phyloP scores from a whole-genome alignment of 2,113 vertebrate genomes.

The Procavia capensis region DNA sequence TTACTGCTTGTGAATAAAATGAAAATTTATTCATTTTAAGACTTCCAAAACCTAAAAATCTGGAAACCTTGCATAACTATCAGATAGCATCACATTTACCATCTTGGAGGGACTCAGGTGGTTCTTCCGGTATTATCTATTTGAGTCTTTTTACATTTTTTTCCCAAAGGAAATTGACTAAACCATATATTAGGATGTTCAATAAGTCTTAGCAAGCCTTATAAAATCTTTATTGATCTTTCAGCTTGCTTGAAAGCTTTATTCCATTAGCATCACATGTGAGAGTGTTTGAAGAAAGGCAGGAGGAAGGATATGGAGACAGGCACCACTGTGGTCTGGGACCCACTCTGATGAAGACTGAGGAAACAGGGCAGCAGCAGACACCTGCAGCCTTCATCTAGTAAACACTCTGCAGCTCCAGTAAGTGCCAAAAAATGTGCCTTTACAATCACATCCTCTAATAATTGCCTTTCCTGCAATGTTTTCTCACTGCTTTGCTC shows the following conservation, averaged over 20 bases:
- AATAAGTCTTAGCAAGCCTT: not conserved
- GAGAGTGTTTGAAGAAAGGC: not conserved
- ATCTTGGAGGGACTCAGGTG: not conserved
- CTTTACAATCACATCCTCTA: not conserved
- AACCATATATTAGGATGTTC: not conserved
- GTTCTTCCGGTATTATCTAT: constrained; percentile 28
- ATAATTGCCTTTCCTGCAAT: too few relatives aligned
- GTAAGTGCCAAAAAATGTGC: not conserved
- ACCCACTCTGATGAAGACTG: not conserved
- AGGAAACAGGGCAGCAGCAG: not conserved
- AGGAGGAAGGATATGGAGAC: constrained; percentile 16
- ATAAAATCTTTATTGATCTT: constrained; percentile 42
- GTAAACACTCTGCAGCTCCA: not conserved
- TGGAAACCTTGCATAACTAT: not conserved
- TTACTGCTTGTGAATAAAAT: constrained; percentile 39
- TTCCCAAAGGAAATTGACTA: constrained; percentile 36
- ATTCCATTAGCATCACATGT: constrained; percentile 43
- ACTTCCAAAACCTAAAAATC: constrained; percentile 12
- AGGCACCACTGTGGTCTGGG: not conserved
- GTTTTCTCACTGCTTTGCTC: not conserved
- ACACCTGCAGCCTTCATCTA: not conserved
- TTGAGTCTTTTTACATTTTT: not conserved
- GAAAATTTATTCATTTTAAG: constrained; percentile 54
- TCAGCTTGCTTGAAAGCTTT: constrained; percentile 59
- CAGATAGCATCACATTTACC: not conserved